Evolutionary conservation across 2,797 vertebrate species (phyloP).

Genomic region (Limnodromus scolopaceus): DNA sequence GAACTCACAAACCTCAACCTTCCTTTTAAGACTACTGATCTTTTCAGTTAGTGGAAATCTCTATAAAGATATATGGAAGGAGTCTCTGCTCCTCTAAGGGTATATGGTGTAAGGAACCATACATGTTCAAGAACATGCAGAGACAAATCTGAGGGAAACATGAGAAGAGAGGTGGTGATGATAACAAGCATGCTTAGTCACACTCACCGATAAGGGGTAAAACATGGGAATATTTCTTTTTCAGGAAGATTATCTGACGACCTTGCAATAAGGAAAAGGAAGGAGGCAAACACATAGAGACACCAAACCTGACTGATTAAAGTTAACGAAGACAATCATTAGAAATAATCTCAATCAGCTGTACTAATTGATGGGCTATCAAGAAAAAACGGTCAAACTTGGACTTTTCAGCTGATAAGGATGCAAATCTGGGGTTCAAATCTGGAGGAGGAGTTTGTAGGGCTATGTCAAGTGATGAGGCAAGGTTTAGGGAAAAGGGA

Average conservation of each 20-base stretch:
- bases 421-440: background rate
- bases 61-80: background rate
- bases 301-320: background rate
- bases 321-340: background rate
- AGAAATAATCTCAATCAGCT: background rate
- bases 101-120: background rate
- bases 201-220: background rate
- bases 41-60: background rate
- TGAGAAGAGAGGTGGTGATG: background rate
- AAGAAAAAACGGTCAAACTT: background rate
- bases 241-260: background rate
- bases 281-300: background rate
- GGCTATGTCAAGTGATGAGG: background rate
- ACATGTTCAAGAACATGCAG: rapidly evolving
- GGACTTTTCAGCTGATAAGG: background rate
- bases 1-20: background rate
- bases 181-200: background rate
- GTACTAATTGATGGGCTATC: background rate
- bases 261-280: background rate
- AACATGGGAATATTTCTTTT: background rate
- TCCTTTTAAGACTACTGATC: background rate
- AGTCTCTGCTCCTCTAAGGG: background rate
- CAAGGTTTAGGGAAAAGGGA: background rate
- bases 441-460: background rate
- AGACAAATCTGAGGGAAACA: background rate